Evolutionary conservation across 2,888 invertebrate species (phyloP), one percentile per base, ranked within the genome.

Genomic region (Myathropa florea): DNA sequence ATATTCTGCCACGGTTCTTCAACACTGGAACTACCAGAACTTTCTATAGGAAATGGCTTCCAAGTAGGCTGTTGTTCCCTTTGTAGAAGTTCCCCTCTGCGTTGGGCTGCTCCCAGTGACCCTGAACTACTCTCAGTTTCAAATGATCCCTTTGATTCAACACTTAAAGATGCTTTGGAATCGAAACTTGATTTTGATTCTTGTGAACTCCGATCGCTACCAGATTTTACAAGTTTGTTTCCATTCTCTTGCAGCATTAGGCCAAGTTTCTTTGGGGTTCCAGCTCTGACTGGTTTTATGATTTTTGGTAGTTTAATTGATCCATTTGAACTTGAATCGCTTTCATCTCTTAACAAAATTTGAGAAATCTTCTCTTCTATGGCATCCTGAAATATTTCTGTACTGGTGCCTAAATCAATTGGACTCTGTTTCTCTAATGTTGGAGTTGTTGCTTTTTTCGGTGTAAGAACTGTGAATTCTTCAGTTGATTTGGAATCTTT

Each of bases 1-100:
- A 96, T 95, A 10, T 96, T 96, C 90, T 96, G 95, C 94, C 96
- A 95, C 6, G 96, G 96, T 91, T 97, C 97, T 92, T 97, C 97
- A 61, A 96, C 94, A 91, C 97, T 97, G 3, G 97, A 97, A 87
- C 97, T 97, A 46, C 96, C 97, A 68, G 97, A 97, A 90, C 97
- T 97, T 90, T 97, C 97, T 18, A 97, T 94, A 24, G 97, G 95
- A 91, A 97, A 97, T 3, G 96, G 96, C 89, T 96, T 95, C 96
- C 97, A 97, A 0, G 97, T 96, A 3, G 96, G 95, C 91, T 95
- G 96, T 72, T 96, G 93, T 90, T 96, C 96, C 90, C 95, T 94
- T 64, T 94, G 93, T 3, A 92, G 93, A 30, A 94, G 91, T 85
- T 93, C 95, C 0, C 95, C 95, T 3, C 95, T 94, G 36, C 95